Evolutionary conservation across 2,888 invertebrate genomes (phyloP).

Genomic region (Latrodectus hesperus): DNA sequence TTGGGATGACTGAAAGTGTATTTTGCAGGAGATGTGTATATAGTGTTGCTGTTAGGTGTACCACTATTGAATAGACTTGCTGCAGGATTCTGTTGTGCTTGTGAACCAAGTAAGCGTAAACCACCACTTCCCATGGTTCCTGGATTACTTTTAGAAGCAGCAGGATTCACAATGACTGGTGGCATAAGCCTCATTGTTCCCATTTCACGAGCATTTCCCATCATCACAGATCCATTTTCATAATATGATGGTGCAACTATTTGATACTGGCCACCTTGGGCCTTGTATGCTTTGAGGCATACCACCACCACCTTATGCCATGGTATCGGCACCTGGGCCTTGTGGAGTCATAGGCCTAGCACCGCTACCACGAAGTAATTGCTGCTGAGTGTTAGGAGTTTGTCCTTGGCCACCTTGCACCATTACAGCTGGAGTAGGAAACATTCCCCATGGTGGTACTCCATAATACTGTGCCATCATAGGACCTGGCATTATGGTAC

Average conservation of each 20-base stretch:
- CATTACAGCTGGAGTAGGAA: slow-evolving; percentile 80
- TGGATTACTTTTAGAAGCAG: slow-evolving; percentile 71
- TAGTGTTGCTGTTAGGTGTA: slow-evolving; percentile 67
- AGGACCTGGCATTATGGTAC: slow-evolving; percentile 72
- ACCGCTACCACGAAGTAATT: slow-evolving; percentile 67
- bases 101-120: slow-evolving; percentile 56
- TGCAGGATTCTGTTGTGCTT: slow-evolving; percentile 56
- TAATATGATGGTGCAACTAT: slow-evolving; percentile 81
- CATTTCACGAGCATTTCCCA: slow-evolving; percentile 83
- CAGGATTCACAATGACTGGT: slow-evolving; percentile 85
- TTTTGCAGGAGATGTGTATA: slow-evolving; percentile 69
- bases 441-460: slow-evolving; percentile 93
- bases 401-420: slow-evolving; percentile 80
- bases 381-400: slow-evolving; percentile 71
- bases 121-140: slow-evolving; percentile 65
- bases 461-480: slow-evolving; percentile 92
- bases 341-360: slow-evolving; percentile 71
- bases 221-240: slow-evolving; percentile 87
- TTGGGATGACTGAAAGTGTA: slow-evolving; percentile 59
- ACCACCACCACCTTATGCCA: slow-evolving; percentile 70
- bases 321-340: slow-evolving; percentile 71
- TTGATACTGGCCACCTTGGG: slow-evolving; percentile 78
- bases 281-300: slow-evolving; percentile 67
- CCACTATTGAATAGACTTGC: slow-evolving; percentile 63
- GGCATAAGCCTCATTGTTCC: slow-evolving; percentile 90